These are phyloP conservation scores for Notolabrus celidotus DNA, from an alignment of 2,797 vertebrate species.

Conservation along the genomic window DNA sequence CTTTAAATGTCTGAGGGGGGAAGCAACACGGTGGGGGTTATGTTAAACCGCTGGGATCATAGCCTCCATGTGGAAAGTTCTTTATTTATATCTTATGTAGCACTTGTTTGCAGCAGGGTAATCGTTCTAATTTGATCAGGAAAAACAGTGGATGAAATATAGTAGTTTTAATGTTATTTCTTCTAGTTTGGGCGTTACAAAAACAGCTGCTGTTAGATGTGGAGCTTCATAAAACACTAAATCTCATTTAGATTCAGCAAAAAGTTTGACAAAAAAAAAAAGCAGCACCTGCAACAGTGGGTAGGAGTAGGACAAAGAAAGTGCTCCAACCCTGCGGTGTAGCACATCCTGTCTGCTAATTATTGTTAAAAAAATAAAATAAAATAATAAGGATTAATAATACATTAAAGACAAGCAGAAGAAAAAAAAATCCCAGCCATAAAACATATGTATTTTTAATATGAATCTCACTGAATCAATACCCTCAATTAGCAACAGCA, in stretches of 20 bases:
- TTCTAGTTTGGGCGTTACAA: slow-evolving; percentile 11
- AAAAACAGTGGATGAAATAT: not conserved
- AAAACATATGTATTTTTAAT: slow-evolving; percentile 91
- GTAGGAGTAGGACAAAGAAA: slow-evolving; percentile 74
- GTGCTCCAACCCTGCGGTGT: slow-evolving; percentile 68
- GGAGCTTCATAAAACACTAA: slow-evolving; percentile 29
- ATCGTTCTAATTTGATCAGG: slow-evolving; percentile 2
- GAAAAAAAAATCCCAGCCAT: slow-evolving; percentile 76
- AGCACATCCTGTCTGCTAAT: slow-evolving; percentile 82
- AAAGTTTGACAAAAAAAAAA: slow-evolving; percentile 67
- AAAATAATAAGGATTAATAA: slow-evolving; percentile 85
- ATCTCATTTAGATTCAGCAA: slow-evolving; percentile 61
- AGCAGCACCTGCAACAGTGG: slow-evolving; percentile 64
- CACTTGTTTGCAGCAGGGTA: not conserved
- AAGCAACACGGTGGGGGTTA: slow-evolving; percentile 36
- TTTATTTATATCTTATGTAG: not conserved
- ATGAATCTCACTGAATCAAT: slow-evolving; percentile 92
- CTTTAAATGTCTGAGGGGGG: slow-evolving; percentile 73
- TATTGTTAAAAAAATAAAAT: slow-evolving; percentile 76
- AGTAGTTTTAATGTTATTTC: slow-evolving; percentile 21
- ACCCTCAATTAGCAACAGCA: slow-evolving; percentile 95
- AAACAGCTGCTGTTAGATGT: slow-evolving; percentile 23
- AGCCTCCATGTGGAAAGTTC: slow-evolving; percentile 22
- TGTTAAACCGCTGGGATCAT: slow-evolving; percentile 46
- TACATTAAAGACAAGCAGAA: slow-evolving; percentile 82